Base-by-base conservation (phyloP, 2,888 invertebrate genomes). In the Napeogenes sylphis region DNA sequence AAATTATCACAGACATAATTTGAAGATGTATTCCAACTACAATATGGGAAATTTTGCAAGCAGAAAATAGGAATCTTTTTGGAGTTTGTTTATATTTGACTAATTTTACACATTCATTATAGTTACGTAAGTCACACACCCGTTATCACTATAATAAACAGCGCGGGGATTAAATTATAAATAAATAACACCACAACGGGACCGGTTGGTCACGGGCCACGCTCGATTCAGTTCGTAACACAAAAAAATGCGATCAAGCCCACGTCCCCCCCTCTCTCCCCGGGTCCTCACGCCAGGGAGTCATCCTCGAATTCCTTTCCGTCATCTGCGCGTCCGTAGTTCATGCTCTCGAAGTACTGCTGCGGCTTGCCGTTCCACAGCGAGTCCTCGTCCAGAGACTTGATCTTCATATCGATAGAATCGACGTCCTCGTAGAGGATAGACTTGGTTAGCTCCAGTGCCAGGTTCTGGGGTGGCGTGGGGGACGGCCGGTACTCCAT, bases 311-410 rank as follows among this genome's bases (percentile, higher is more conserved):
- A 85, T 21, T 81, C 80, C 38, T 70, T 69, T 4, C 57, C 56
- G 5, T 70, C 46, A 60, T 67, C 42, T 2, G 10, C 70, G 21
- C 75, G 77, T 55, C 91, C 92, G 78, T 93, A 92, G 64, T 84
- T 78, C 81, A 94, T 93, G 81, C 94, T 94, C 81, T 94, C 94
- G 78, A 94, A 94, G 80, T 93, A 94, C 63, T 84, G 87, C 76
- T 81, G 91, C 73, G 84, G 88, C 75, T 78, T 87, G 72, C 78
- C 90, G 79, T 83, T 90, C 94, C 91, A 94, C 74, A 91, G 87
- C 75, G 84, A 92, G 75, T 86, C 93, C 85, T 91, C 71, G 73
- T 73, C 71, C 54, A 75, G 59, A 2, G 80, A 80, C 66, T 72
- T 77, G 4, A 78, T 67, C 21, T 70, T 78, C 4, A 71, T 66